Percentiles rank a stretch among this genome's conserved stretches.
Conservation (phyloP, 2,888 invertebrate species). For the Sphecodes monilicornis region DNA sequence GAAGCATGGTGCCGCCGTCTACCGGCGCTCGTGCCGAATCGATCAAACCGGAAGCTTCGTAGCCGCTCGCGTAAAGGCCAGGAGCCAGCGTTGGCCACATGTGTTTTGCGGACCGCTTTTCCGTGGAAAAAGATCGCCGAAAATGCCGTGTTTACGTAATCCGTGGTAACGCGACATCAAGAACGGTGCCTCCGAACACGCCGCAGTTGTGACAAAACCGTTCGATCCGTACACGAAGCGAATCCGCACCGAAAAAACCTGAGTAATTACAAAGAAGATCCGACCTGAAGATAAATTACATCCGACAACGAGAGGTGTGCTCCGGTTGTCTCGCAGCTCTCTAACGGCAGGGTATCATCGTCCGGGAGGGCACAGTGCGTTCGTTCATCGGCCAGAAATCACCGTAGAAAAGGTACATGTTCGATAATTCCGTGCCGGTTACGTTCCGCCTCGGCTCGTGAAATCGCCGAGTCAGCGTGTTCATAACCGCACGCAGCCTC, state of each 20-base stretch:
- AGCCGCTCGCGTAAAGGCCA: constrained; percentile 73
- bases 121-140: constrained; percentile 71
- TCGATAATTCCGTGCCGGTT: constrained; percentile 43
- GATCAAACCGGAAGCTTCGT: constrained; percentile 76
- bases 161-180: constrained; percentile 68
- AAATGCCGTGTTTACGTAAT: constrained; percentile 82
- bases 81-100: constrained; percentile 79
- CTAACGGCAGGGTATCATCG: constrained; percentile 5
- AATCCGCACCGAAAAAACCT: constrained; percentile 1
- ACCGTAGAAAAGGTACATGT: background rate
- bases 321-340: constrained; percentile 48
- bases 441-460: constrained; percentile 26
- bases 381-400: background rate
- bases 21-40: constrained; percentile 35
- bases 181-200: constrained; percentile 57
- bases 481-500: constrained; percentile 51
- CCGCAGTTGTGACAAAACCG: constrained; percentile 38
- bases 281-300: constrained; percentile 53
- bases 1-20: constrained; percentile 48
- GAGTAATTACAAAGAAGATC: constrained; percentile 29
- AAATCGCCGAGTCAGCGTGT: constrained; percentile 79
- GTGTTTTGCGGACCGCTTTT: constrained; percentile 74
- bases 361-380: constrained; percentile 22
- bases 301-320: constrained; percentile 34
- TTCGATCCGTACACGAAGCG: background rate